Conservation (phyloP, 2,113 vertebrate species). For the Illadopsis cleaveri region DNA sequence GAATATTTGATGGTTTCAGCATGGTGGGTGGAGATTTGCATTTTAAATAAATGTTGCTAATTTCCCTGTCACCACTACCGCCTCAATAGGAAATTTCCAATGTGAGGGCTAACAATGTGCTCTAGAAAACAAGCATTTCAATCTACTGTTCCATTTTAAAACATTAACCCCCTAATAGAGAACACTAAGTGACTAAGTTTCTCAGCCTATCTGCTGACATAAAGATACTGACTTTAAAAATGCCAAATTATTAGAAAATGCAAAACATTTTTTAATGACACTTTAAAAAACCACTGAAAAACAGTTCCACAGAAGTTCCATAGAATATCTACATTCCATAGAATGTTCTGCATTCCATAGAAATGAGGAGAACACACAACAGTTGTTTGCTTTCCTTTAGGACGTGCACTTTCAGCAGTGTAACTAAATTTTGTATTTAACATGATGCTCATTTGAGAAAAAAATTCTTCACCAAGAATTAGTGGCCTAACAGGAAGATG, state of each 20-base stretch:
- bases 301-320: background rate
- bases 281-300: background rate
- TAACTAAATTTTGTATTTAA: background rate
- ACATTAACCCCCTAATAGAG: background rate
- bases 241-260: background rate
- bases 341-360: background rate
- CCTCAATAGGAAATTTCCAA: background rate
- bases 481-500: background rate
- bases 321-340: background rate
- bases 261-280: background rate
- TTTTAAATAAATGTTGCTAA: background rate
- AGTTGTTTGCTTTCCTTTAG: background rate
- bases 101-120: background rate
- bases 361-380: background rate
- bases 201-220: background rate
- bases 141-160: background rate
- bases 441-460: background rate
- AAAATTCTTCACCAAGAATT: background rate
- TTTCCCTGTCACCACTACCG: rapidly evolving
- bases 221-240: background rate
- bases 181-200: background rate
- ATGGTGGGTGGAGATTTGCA: background rate
- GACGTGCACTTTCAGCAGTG: background rate
- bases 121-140: background rate
- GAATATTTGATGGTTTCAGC: background rate